Percentiles rank a stretch among this genome's conserved stretches.
phyloP scores from a whole-genome alignment of 2,888 invertebrate genomes.

The Agrotis segetum region DNA sequence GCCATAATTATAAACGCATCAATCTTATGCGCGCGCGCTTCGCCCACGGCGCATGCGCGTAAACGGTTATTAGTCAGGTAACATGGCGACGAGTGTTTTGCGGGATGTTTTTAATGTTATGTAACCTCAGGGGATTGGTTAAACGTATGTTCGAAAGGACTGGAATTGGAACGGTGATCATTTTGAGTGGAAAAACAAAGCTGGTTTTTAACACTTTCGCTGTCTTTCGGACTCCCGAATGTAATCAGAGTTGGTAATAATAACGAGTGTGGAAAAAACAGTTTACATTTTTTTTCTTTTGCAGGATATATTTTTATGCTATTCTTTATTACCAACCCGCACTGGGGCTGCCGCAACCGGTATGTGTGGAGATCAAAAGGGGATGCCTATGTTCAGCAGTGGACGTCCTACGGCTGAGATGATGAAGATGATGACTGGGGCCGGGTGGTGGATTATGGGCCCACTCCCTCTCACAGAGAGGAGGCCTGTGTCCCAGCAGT shows the following conservation, averaged over 20 bases:
- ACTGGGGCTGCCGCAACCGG: too few relatives aligned
- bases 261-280: background rate
- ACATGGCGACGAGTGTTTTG: constrained; percentile 69
- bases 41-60: constrained; percentile 73
- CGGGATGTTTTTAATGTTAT: constrained; percentile 67
- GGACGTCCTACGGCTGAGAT: too few relatives aligned
- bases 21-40: constrained; percentile 83
- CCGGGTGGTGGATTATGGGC: too few relatives aligned
- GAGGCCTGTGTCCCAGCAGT: too few relatives aligned
- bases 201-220: constrained; percentile 45
- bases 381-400: too few relatives aligned
- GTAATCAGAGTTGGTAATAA: constrained; percentile 9
- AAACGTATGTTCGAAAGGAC: constrained; percentile 54
- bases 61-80: constrained; percentile 83
- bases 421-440: too few relatives aligned
- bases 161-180: constrained; percentile 47
- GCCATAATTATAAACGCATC: constrained; percentile 90
- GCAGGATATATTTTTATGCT: too few relatives aligned
- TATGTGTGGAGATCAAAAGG: too few relatives aligned
- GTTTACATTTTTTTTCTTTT: background rate
- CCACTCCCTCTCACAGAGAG: too few relatives aligned
- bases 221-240: constrained; percentile 14
- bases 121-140: constrained; percentile 59
- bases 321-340: too few relatives aligned
- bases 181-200: constrained; percentile 40